Evolutionary conservation across 2,888 invertebrate species (phyloP), one percentile per base, ranked within the genome.

Genomic region (Ectemnius cavifrons): DNA sequence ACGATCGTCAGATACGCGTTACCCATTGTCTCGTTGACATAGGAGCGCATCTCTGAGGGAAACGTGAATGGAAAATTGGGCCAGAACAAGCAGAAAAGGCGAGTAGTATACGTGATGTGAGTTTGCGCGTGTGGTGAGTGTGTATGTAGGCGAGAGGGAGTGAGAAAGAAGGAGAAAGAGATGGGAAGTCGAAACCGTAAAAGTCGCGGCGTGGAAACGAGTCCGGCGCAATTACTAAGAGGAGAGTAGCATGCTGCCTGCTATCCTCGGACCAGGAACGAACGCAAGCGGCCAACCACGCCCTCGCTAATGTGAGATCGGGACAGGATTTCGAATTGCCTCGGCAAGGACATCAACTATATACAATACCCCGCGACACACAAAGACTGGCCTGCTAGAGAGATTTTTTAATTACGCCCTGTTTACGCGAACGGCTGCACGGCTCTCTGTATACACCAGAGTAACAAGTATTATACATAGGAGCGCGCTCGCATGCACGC

Each of bases 341-440:
- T 78, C 77, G 80, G 88, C 89, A 89, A 89, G 89, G 89, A 89
- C 89, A 88, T 87, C 89, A 84, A 85, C 88, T 87, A 85, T 63
- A 73, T 66, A 79, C 81, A 79, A 84, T 82, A 74, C 74, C 72
- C 82, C 37, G 11, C 37, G 78, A 79, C 85, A 84, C 85, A 84
- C 86, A 85, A 86, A 85, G 85, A 83, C 80, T 71, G 80, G 79
- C 37, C 37, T 37, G 37, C 79, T 76, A 78, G 77, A 63, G 77
- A 75, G 83, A 80, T 84, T 85, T 86, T 86, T 86, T 86, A 80
- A 86, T 86, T 84, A 79, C 84, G 78, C 84, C 77, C 84, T 80
- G 81, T 84, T 85, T 86, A 85, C 80, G 82, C 78, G 81, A 69
- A 65, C 77, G 75, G 80, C 74, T 77, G 78, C 78, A 71, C 72